Base-by-base conservation (phyloP, 2,113 vertebrate genomes). In the Crotalus viridis region DNA sequence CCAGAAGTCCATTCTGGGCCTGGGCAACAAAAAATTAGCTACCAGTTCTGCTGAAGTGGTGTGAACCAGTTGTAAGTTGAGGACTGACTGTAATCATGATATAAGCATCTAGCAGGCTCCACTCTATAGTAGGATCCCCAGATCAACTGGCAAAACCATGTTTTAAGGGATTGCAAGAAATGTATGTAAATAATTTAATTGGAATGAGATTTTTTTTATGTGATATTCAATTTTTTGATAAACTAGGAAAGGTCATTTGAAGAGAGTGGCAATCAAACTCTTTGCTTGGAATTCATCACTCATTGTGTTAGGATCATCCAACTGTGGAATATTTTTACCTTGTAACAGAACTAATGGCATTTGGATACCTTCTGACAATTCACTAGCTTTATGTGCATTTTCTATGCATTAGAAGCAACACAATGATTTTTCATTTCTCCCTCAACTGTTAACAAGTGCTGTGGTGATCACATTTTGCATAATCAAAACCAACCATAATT, bases 261-360 rank as follows among this genome's bases (percentile, higher is more conserved):
- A 64, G n/a, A 39, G 33, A 85, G 26, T 48, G 26, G n/a, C 52
- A 43, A 85, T 89, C 69, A 85, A 26, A 48, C 6, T 26, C 1
- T 10, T 39, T 48, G 12, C 13, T n/a, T 54, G 15, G 69, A 0
- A 17, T 39, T 39, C 10, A 2, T 57, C 39, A 10, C 43, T 88
- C 24, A 87, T 26, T 46, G 19, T 86, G 24, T 61, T 61, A 61
- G 24, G 26, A 61, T 61, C 26, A 33, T 5, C 3, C 13, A 4
- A 4, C 26, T 3, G 4, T 74, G 8, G 85, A 2, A 74, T 33
- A 12, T 92, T 91, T 59, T n/a, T 33, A 0, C 0, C 1, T 26
- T 43, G 85, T 10, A 0, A 24, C 17, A 19, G 74, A 90, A 15
- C 55, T 85, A 0, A 0, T 0, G n/a, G 9, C 90, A 39, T n/a